Base-by-base conservation (phyloP, 1,140 invertebrate species). In the Augochlora pura region DNA sequence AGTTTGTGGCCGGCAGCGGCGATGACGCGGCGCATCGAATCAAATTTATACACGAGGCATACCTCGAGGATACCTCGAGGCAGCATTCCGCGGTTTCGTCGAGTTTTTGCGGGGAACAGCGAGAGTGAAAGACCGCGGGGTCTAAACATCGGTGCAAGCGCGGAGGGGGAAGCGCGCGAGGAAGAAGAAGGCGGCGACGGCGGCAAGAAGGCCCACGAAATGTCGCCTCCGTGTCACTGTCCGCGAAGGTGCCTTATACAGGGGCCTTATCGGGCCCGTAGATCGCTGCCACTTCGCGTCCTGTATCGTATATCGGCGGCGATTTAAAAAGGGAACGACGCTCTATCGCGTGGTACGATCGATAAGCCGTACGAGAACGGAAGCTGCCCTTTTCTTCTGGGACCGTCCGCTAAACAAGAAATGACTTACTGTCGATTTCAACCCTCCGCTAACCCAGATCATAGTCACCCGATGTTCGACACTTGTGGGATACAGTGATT, bases 71-170 rank as follows among this genome's bases (percentile, higher is more conserved):
- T 71, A 69, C 59, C 27, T 38, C 60, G 77, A 71, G 69, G 74
- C 84, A 67, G 67, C 86, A 87, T 87, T 87, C 85, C 86, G 74
- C 60, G 65, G 77, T 86, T 84, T 82, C 86, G 77, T 77, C 78
- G 77, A 82, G 84, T 87, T 87, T 82, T 86, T 87, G 77, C 79
- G 25, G 5, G 9, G 9, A 46, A 12, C 46, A 54, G 60, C 27
- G 59, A 77, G 65, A 77, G 65, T 57, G 59, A 76, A 70, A 85
- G 71, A 76, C 54, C 57, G 39, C 67, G 27, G 63, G 54, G 60
- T 49, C 65, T 68, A 68, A 76, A 38, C 74, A 16, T 27, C 12
- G 27, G 66, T 12, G 14, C 38, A 21, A n/a, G 39, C 10, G 14
- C 8, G 21, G 25, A 23, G 66, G 16, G 38, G 73, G 64, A 68